Percentiles rank a stretch among this genome's conserved stretches.
phyloP scores from a whole-genome alignment of 2,113 vertebrate species.

The Syngnathus scovelli region DNA sequence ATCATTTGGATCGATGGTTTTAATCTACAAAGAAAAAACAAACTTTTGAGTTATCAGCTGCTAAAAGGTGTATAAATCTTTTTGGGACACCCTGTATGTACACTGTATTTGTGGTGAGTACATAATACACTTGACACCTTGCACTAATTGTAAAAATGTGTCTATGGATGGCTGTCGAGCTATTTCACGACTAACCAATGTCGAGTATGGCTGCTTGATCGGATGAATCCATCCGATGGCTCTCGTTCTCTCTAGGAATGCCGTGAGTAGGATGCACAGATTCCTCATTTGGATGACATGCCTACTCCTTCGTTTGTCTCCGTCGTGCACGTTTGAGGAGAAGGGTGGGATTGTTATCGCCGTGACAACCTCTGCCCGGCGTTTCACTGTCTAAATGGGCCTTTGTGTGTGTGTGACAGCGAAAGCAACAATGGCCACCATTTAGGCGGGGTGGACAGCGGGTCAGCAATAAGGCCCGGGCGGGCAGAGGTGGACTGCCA shows the following conservation, averaged over 20 bases:
- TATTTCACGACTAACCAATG: neutral
- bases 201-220: neutral
- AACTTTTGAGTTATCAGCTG: too few relatives aligned
- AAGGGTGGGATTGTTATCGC: conserved; percentile 54
- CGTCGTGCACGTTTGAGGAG: conserved; percentile 13
- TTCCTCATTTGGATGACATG: conserved; percentile 58
- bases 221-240: neutral
- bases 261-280: conserved; percentile 58
- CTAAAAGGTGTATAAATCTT: too few relatives aligned
- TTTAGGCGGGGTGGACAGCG: conserved; percentile 62
- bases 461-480: conserved; percentile 57
- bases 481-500: conserved; percentile 69
- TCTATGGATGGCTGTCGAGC: too few relatives aligned
- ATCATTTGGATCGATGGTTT: too few relatives aligned
- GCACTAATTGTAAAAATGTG: neutral
- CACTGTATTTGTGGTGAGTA: too few relatives aligned
- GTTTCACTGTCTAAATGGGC: conserved; percentile 63
- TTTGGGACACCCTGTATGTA: too few relatives aligned
- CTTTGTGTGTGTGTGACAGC: conserved; percentile 51
- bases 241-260: conserved; percentile 50
- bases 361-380: conserved; percentile 65
- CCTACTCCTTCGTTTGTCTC: conserved; percentile 30
- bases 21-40: too few relatives aligned
- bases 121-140: too few relatives aligned
- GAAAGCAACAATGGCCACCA: conserved; percentile 64